Evolutionary conservation across 2,113 vertebrate genomes (phyloP), one percentile per base, ranked within the genome.

Genomic region (Sapajus apella): DNA sequence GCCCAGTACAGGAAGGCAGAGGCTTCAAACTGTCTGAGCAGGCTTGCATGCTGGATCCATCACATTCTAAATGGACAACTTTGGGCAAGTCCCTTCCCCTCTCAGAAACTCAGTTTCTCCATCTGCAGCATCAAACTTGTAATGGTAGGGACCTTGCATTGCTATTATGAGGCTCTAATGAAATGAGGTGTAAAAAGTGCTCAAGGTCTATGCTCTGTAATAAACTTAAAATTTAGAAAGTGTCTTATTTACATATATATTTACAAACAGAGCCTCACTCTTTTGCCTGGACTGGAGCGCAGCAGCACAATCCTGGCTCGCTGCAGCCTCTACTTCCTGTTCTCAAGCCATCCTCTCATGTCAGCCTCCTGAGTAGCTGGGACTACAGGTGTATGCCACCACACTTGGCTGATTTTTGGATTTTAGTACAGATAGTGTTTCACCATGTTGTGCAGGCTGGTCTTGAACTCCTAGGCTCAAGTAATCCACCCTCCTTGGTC

Each of bases 151-250:
- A 81, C 2, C 40, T 52, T 8, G 45, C 5, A 37, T 50, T 70
- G n/a, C 43, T 84, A 16, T 83, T 93, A 56, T 13, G 40, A 52
- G 27, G 9, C 27, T 47, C 50, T 66, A 79, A 37, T 32, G 32
- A 40, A 80, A 47, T 77, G 25, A 81, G 64, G 27, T 76, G 1
- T 83, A 47, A n/a, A 87, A 55, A 89, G 10, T 40, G 47, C 14
- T 72, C 76, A 23, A 23, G 16, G 91, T 58, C 23, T 32, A 43
- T 5, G 0, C 27, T 87, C 18, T 23, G 27, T 70, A 81, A 81
- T 82, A 77, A 84, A 58, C 43, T 92, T 52, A 80, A 94, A 91
- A 80, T 68, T 61, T 50, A 56, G 27, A 50, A 94, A 94, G 64
- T 87, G 56, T 66, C 25, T 77, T 68, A 89, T 77, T 90, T 94